Percentiles rank a stretch among this genome's conserved stretches.
phyloP scores from a whole-genome alignment of 2,113 vertebrate species.

The Salvelinus sp. region DNA sequence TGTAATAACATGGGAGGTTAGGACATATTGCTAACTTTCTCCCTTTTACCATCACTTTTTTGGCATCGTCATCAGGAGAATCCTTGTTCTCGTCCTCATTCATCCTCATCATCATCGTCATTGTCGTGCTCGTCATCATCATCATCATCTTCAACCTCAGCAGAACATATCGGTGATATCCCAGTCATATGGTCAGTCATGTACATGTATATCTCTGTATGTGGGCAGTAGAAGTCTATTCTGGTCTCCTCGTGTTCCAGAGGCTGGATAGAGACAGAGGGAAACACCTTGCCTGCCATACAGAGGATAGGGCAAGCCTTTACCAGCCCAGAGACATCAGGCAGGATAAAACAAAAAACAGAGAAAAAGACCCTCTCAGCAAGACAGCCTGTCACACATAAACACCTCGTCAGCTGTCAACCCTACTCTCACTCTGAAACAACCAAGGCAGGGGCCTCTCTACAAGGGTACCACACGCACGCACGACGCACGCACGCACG shows the following conservation, averaged over 20 bases:
- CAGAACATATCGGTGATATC: no score
- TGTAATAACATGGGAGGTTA: no score
- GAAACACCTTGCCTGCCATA: conserved; percentile 20
- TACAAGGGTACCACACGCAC: not conserved
- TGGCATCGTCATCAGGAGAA: not conserved
- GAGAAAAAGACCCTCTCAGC: conserved; percentile 44
- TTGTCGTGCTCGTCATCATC: not conserved
- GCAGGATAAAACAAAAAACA: conserved; percentile 47
- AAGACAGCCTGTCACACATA: conserved; percentile 58
- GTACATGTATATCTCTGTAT: not conserved
- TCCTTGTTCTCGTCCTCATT: not conserved
- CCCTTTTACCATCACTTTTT: not conserved
- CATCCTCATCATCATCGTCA: not conserved
- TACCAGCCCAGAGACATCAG: conserved; percentile 48
- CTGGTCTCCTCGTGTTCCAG: conserved; percentile 40
- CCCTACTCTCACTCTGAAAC: conserved; percentile 56
- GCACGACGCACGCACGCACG: not conserved
- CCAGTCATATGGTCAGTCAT: no score
- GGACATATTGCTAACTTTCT: not conserved
- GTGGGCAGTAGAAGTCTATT: conserved; percentile 40
- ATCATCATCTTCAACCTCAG: not conserved
- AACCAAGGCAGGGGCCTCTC: conserved; percentile 44
- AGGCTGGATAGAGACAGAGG: conserved; percentile 18
- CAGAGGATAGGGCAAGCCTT: conserved; percentile 34
- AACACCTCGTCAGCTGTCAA: conserved; percentile 52